phyloP scores from a whole-genome alignment of 2,888 invertebrate species.

The Ophion costatus region DNA sequence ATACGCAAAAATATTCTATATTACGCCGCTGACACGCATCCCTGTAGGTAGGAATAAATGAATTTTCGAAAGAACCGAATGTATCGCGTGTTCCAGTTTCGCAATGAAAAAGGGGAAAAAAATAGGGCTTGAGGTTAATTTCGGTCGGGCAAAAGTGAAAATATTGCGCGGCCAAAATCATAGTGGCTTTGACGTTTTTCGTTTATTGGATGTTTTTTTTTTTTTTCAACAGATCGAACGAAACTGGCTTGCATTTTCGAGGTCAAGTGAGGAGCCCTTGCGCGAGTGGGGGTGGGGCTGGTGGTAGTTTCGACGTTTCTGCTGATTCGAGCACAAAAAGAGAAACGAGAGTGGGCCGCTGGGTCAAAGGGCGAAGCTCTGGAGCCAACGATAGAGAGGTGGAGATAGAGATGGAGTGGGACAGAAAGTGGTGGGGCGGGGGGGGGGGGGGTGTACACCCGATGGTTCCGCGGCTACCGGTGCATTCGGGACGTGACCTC shows the following conservation, averaged over 20 bases:
- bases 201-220: neutral
- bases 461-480: slow-evolving; percentile 12
- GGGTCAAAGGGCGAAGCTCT: slow-evolving; percentile 9
- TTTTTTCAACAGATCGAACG: neutral
- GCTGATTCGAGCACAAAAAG: slow-evolving; percentile 28
- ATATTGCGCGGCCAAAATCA: neutral
- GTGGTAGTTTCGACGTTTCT: slow-evolving; percentile 10
- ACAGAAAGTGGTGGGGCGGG: neutral
- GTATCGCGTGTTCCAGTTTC: too few species aligned
- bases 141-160: neutral
- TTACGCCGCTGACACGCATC: too few species aligned
- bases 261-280: slow-evolving; percentile 32
- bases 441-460: neutral
- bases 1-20: too few species aligned
- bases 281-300: neutral
- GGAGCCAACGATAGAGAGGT: slow-evolving; percentile 1
- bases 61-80: too few species aligned
- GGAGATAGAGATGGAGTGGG: neutral
- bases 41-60: too few species aligned
- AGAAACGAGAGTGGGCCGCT: slow-evolving; percentile 11
- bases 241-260: slow-evolving; percentile 12
- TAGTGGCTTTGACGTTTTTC: neutral
- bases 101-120: too few species aligned
- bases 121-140: neutral
- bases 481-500: slow-evolving; percentile 48